phyloP scores from a whole-genome alignment of 2,113 vertebrate species.

The Callaeas wilsoni region DNA sequence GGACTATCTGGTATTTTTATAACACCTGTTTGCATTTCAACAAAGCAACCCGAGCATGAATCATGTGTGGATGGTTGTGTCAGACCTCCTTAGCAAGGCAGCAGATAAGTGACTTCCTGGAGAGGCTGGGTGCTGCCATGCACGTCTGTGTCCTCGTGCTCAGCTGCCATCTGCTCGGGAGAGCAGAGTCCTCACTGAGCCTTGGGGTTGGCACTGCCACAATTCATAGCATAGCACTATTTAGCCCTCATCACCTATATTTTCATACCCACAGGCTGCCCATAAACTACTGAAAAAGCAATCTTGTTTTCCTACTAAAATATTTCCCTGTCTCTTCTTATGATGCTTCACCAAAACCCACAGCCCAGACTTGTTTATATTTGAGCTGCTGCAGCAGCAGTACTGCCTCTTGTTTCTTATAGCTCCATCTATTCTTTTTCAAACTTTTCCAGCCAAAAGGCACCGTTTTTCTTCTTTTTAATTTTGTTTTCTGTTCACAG shows the following conservation, averaged over 20 bases:
- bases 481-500: not conserved
- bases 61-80: not conserved
- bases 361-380: not conserved
- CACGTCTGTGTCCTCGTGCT: fast-evolving
- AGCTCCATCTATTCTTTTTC: not conserved
- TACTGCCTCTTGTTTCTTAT: not conserved
- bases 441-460: not conserved
- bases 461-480: not conserved
- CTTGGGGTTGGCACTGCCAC: not conserved
- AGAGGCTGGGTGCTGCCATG: not conserved
- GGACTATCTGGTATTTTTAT: not conserved
- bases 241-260: not conserved
- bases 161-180: not conserved
- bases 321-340: not conserved
- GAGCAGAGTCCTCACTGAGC: not conserved
- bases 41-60: not conserved
- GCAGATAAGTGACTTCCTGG: not conserved
- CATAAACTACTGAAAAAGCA: not conserved
- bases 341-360: not conserved
- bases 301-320: not conserved
- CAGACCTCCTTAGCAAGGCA: not conserved
- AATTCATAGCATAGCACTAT: too few species aligned
- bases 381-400: not conserved
- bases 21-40: not conserved
- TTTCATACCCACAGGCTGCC: not conserved